Evolutionary conservation across 2,113 vertebrate genomes (phyloP).

Genomic region (Fregetta grallaria): DNA sequence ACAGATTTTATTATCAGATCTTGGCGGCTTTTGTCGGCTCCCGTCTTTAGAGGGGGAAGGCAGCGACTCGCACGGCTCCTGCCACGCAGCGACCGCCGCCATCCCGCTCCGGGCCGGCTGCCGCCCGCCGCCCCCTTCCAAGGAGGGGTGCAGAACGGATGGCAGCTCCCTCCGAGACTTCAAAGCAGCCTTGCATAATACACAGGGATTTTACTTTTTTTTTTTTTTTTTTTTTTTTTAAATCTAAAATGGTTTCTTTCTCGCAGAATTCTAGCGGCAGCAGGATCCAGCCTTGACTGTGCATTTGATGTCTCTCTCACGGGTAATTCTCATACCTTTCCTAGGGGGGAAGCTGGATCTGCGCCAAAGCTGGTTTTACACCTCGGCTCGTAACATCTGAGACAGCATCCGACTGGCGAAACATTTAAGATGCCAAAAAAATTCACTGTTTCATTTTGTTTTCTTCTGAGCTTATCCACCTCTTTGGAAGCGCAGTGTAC

Average conservation of each 20-base stretch:
- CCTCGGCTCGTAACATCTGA: not conserved
- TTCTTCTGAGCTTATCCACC: not conserved
- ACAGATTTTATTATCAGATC: slow-evolving; percentile 64
- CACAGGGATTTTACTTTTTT: not conserved
- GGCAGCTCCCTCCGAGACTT: not conserved
- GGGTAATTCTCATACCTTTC: not conserved
- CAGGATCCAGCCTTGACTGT: not conserved
- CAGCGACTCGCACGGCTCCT: not conserved
- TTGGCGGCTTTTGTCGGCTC: not conserved
- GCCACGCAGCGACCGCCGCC: too few species aligned
- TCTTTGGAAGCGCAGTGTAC: fast-evolving
- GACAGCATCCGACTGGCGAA: fast-evolving
- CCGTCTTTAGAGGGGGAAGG: not conserved
- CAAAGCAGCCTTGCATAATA: not conserved
- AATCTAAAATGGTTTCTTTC: not conserved
- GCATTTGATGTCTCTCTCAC: not conserved
- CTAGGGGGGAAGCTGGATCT: not conserved
- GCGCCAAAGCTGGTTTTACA: not conserved
- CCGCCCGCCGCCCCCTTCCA: not conserved
- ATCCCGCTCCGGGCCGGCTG: not conserved
- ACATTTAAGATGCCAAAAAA: not conserved
- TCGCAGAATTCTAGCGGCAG: not conserved
- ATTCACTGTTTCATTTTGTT: not conserved
- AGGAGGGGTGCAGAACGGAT: not conserved
- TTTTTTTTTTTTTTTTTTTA: too few species aligned